Base-by-base conservation (phyloP, 92 coral and sea anemone species). In the Hydrozoanthus gracilis region DNA sequence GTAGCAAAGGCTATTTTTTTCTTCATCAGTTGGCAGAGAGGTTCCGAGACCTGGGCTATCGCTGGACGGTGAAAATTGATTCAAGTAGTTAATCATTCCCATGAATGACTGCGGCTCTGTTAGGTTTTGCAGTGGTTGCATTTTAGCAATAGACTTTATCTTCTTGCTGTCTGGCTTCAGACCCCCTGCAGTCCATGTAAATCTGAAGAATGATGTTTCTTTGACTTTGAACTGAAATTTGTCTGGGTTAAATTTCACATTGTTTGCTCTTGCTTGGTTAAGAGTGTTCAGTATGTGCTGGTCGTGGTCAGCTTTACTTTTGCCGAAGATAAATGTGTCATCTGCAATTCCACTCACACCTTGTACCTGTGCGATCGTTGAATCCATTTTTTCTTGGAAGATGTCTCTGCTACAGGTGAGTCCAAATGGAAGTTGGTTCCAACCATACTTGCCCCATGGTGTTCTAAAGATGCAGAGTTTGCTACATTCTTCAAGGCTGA, bases 221-320 rank as follows among this genome's bases (percentile, higher is more conserved):
- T 50, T 52, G 2, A n/a, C n/a, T n/a, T n/a, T n/a, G n/a, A n/a
- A n/a, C n/a, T n/a, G n/a, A n/a, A n/a, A n/a, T n/a, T n/a, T n/a
- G n/a, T n/a, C n/a, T n/a, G 87, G 91, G 90, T 93, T 93, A 92
- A 93, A 93, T 64, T 82, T 67, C 54, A 91, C 84, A 18, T 86
- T 86, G 83, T 61, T 76, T 8, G 44, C 73, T 64, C 89, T 76
- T 61, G 84, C 84, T 79, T 91, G 77, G 16, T 86, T 88, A 44
- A 91, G 88, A 71, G 79, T 85, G 72, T 89, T 82, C 60, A 91
- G 88, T 49, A 93, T 88, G 91, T 78, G 92, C 68, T 71, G 88
- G 48, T 93, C 92, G 70, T 91, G 93, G 45, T 58, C 66, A 4
- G 7, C 60, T 50, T 90, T 91, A 44, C 86, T 71, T 27, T 18